phyloP scores from a whole-genome alignment of 30 jellyfish, hydroid and myxozoan genomes.

The Euphysa ruthae region DNA sequence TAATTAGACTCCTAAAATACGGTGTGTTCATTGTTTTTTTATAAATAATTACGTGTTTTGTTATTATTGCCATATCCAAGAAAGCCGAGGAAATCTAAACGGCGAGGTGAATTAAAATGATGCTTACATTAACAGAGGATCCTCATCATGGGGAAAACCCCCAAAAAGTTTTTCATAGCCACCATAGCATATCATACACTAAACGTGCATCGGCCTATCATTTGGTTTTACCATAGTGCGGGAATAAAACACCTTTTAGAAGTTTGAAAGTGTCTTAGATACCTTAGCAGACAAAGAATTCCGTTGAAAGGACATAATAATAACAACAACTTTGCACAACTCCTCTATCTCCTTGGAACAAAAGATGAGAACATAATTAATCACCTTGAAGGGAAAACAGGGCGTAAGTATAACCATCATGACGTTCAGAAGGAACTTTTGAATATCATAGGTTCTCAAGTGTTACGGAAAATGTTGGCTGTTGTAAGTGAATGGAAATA shows the following conservation, averaged over 20 bases:
- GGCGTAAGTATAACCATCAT: constrained; percentile 19
- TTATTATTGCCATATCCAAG: background rate
- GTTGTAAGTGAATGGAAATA: too few species aligned
- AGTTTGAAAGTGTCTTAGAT: constrained; percentile 21
- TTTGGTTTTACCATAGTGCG: constrained; percentile 1
- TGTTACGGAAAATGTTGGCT: too few species aligned
- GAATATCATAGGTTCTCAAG: too few species aligned
- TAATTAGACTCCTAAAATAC: too few species aligned
- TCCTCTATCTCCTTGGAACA: constrained; percentile 18
- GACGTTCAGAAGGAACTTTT: constrained; percentile 33
- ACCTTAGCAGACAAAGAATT: constrained; percentile 20
- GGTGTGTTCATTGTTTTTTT: too few species aligned
- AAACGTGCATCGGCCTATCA: background rate
- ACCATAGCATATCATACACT: background rate
- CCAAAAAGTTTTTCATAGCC: background rate
- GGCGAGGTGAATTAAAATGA: background rate
- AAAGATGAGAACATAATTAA: constrained; percentile 21
- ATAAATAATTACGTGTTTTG: too few species aligned
- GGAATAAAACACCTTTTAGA: constrained; percentile 5
- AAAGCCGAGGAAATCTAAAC: background rate
- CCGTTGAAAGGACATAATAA: constrained; percentile 22
- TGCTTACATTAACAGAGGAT: too few species aligned
- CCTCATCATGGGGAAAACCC: too few species aligned
- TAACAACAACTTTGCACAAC: constrained; percentile 20
- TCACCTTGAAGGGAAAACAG: constrained; percentile 24